A percentile compares a stretch with the other conserved stretches of the same genome.
phyloP scores from a whole-genome alignment of 2,888 invertebrate species.

The Altica lythri region DNA sequence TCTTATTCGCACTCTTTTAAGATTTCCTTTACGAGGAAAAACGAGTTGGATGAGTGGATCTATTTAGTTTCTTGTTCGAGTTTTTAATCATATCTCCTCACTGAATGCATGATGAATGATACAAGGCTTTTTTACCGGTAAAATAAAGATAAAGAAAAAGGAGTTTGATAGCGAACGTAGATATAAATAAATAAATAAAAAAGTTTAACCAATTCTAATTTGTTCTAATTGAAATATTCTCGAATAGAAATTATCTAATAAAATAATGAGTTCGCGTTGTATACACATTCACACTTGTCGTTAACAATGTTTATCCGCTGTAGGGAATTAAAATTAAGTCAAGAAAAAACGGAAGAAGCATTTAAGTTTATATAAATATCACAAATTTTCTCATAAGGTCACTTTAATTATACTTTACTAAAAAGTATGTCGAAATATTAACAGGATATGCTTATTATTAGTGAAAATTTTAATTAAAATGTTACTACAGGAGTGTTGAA shows the following conservation, averaged over 20 bases:
- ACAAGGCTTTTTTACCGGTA: conserved; percentile 46
- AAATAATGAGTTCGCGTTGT: conserved; percentile 57
- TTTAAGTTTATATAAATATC: conserved; percentile 52
- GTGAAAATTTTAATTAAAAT: conserved; percentile 27
- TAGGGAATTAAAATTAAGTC: conserved; percentile 54
- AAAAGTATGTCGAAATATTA: conserved; percentile 23
- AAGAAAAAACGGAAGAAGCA: conserved; percentile 57
- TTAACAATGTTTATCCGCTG: conserved; percentile 56
- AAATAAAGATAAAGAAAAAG: too few relatives aligned
- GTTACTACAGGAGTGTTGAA: too few relatives aligned
- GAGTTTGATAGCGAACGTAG: too few relatives aligned
- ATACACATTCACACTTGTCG: conserved; percentile 53
- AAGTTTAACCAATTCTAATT: too few relatives aligned
- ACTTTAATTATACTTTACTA: conserved; percentile 28
- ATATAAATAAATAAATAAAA: too few relatives aligned
- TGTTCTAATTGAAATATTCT: too few relatives aligned
- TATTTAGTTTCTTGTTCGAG: conserved; percentile 51
- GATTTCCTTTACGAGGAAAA: conserved; percentile 27
- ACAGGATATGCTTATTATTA: conserved; percentile 32
- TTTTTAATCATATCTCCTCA: conserved; percentile 52
- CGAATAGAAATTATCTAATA: conserved; percentile 45
- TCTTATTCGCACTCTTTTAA: too few relatives aligned
- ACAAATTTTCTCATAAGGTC: conserved; percentile 48
- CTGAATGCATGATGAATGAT: conserved; percentile 45
- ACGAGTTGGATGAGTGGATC: conserved; percentile 43